Conservation (phyloP, 2,113 vertebrate species). For the Alligator sinensis region DNA sequence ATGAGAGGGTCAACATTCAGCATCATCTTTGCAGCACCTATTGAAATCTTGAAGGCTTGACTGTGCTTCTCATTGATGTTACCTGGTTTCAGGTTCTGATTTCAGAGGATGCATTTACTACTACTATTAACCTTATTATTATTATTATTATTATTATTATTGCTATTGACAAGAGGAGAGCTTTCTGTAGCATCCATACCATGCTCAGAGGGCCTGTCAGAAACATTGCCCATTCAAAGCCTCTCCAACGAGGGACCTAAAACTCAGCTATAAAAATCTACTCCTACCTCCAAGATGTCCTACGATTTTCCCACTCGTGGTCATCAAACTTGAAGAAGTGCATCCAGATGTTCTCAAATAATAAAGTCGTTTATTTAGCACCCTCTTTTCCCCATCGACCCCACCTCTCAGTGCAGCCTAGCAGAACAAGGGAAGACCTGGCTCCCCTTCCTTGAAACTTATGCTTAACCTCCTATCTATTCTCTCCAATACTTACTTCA, state of each 20-base stretch:
- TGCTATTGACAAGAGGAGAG: background rate
- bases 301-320: background rate
- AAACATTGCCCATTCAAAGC: background rate
- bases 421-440: background rate
- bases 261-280: background rate
- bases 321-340: background rate
- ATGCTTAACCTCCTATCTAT: background rate
- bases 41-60: background rate
- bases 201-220: background rate
- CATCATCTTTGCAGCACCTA: background rate
- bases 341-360: background rate
- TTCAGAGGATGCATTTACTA: background rate
- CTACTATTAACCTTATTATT: background rate
- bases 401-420: background rate
- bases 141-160: background rate
- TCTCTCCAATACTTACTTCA: background rate
- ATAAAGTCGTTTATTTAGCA: background rate
- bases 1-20: background rate
- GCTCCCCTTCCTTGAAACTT: background rate
- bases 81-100: background rate
- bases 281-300: background rate
- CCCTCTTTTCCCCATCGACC: background rate
- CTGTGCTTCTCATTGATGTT: background rate
- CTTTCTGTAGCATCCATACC: background rate
- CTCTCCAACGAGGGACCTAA: background rate